Evolutionary conservation across 1,140 invertebrate species (phyloP).

Genomic region (Oscheius sp.): DNA sequence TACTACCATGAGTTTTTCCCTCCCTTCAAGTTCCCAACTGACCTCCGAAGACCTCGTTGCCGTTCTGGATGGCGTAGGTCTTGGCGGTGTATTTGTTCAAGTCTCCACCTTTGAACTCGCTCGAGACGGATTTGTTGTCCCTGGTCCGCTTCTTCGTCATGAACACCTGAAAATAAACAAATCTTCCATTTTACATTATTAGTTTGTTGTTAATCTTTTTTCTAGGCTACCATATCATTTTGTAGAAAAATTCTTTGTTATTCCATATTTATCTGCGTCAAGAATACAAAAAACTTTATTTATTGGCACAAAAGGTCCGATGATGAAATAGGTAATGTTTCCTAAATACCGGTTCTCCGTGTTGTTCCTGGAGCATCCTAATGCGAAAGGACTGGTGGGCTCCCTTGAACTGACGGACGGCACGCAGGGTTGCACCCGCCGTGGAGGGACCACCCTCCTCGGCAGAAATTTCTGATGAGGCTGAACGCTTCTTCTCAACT

Average conservation of each 20-base stretch:
- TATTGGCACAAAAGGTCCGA: no score
- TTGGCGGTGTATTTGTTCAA: conserved; percentile 44
- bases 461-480: conserved; percentile 10
- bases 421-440: conserved; percentile 7
- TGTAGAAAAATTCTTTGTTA: no score
- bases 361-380: conserved; percentile 44
- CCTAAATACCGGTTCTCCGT: conserved; percentile 44
- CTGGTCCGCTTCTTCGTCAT: conserved; percentile 44
- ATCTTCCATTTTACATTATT: neutral
- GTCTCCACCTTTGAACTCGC: conserved; percentile 44
- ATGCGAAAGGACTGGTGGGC: conserved; percentile 42
- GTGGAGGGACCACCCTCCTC: neutral
- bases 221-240: neutral
- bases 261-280: no score
- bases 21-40: conserved; percentile 19
- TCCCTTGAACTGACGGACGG: conserved; percentile 34
- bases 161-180: conserved; percentile 38
- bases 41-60: conserved; percentile 45
- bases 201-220: no score
- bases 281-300: no score
- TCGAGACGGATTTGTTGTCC: conserved; percentile 37
- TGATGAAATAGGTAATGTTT: neutral
- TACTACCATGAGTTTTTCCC: no score
- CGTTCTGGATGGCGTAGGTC: conserved; percentile 43
- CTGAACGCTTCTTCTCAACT: conserved; percentile 21